These are phyloP conservation scores for Coleophora flavipennella DNA, from an alignment of 2,888 invertebrate species.

Conservation along the genomic window DNA sequence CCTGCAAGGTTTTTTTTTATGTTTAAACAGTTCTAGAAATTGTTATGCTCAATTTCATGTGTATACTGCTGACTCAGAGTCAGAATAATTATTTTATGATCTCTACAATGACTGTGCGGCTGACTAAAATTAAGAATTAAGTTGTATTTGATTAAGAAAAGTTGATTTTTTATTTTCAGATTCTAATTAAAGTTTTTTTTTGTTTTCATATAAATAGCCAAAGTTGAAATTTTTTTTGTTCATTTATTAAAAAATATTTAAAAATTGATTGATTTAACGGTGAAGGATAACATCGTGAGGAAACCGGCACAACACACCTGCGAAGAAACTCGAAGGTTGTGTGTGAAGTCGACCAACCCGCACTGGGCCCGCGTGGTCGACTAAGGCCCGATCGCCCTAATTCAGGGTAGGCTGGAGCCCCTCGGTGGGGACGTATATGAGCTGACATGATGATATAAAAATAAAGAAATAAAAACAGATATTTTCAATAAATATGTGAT, in stretches of 20 bases:
- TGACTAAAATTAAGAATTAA: neutral
- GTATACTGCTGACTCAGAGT: neutral
- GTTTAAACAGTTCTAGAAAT: neutral
- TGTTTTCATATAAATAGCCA: neutral
- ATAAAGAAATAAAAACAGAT: slow-evolving; percentile 1
- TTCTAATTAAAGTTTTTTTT: neutral
- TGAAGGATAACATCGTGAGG: too few species aligned
- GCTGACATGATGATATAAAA: too few species aligned
- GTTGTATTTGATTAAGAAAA: neutral
- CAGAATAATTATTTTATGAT: neutral
- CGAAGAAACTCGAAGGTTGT: too few species aligned
- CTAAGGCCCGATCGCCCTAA: too few species aligned
- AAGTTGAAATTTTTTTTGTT: neutral
- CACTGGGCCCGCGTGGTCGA: too few species aligned
- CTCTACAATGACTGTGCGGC: neutral
- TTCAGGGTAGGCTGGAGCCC: too few species aligned
- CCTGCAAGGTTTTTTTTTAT: neutral
- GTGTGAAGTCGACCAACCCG: too few species aligned
- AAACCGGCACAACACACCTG: too few species aligned
- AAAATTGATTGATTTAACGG: too few species aligned
- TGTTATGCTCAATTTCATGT: neutral
- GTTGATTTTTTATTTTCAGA: neutral
- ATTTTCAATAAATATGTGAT: slow-evolving; percentile 3
- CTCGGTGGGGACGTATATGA: too few species aligned
- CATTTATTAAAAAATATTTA: slow-evolving; percentile 3